Conservation (phyloP, 2,113 vertebrate genomes). For the Strix uralensis region DNA sequence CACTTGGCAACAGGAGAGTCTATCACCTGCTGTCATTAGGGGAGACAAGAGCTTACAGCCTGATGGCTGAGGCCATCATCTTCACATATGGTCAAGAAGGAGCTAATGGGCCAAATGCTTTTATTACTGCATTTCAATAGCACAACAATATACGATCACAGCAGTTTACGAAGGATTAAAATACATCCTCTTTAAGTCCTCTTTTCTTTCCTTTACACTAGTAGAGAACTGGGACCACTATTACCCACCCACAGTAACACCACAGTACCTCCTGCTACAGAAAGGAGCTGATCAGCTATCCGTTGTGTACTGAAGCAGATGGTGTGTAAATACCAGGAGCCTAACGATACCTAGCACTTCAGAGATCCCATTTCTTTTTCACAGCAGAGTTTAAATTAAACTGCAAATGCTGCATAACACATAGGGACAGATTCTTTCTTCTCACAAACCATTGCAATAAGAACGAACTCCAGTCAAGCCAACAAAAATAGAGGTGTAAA, state of each 20-base stretch:
- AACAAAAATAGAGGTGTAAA: background rate
- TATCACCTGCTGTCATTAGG: background rate
- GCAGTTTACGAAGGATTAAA: background rate
- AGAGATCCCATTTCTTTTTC: background rate
- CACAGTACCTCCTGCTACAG: background rate
- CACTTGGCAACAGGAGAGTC: background rate
- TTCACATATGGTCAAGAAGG: background rate
- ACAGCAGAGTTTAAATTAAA: background rate
- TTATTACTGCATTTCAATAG: background rate
- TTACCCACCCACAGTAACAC: background rate
- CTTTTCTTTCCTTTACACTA: background rate
- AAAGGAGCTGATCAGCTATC: background rate
- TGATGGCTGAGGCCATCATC: background rate
- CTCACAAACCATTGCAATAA: background rate
- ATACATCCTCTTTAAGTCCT: background rate
- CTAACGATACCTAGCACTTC: background rate
- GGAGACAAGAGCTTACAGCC: background rate
- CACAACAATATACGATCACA: background rate
- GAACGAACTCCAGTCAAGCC: background rate
- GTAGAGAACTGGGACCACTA: background rate
- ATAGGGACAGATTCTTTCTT: background rate
- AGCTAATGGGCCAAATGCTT: background rate
- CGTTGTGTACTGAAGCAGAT: background rate
- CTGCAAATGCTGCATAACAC: background rate
- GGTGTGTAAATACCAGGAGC: background rate